Evolutionary conservation across 2,797 vertebrate genomes (phyloP).

Genomic region (Pachyuromys duprasi): DNA sequence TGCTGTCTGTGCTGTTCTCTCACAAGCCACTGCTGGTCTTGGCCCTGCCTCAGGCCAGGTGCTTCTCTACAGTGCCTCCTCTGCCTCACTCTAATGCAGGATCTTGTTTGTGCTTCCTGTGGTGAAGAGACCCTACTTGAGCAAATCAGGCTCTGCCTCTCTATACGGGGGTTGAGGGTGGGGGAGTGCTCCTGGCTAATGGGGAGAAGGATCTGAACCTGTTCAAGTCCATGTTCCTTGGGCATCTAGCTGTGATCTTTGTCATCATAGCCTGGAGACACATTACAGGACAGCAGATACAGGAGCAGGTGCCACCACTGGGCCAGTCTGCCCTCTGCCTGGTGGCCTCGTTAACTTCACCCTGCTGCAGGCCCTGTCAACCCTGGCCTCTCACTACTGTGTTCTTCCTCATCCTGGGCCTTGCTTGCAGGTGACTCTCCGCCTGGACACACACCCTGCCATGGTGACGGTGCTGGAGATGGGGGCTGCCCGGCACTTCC

Average conservation of each 20-base stretch:
- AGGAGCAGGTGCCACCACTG: not conserved
- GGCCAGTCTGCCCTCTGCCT: not conserved
- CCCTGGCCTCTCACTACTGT: not conserved
- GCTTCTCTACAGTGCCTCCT: not conserved
- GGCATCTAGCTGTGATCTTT: not conserved
- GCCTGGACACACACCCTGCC: slow-evolving; percentile 96
- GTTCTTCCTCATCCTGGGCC: not conserved
- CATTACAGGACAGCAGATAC: not conserved
- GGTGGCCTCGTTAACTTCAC: not conserved
- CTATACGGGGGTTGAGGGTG: too few species aligned
- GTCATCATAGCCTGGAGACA: not conserved
- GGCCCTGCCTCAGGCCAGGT: not conserved
- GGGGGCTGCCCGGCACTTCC: slow-evolving; percentile 97
- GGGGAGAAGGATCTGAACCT: not conserved
- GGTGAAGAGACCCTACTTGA: not conserved
- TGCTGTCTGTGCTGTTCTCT: not conserved
- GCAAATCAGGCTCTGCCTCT: not conserved
- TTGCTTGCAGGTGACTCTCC: slow-evolving; percentile 91
- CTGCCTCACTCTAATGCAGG: not conserved
- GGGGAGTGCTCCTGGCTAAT: not conserved
- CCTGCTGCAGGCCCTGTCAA: not conserved
- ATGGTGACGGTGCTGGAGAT: slow-evolving; percentile 99
- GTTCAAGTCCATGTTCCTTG: not conserved
- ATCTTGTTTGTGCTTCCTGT: not conserved
- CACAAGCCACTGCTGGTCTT: not conserved